phyloP scores from a whole-genome alignment of 2,888 invertebrate genomes.

The Apamea epomidion region DNA sequence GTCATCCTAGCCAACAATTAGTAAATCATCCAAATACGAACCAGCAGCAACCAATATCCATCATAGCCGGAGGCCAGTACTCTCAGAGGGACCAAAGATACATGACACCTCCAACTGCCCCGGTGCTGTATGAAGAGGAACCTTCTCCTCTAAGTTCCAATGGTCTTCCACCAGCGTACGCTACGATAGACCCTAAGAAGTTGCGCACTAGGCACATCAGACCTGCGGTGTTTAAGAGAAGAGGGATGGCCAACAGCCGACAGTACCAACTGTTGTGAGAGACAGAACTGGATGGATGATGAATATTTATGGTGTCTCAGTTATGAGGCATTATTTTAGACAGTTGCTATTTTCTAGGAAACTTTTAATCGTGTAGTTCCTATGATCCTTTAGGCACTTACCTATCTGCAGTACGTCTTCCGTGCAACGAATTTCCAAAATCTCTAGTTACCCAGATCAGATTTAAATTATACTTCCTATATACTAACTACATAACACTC shows the following conservation, averaged over 20 bases:
- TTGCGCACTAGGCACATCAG: constrained; percentile 70
- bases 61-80: constrained; percentile 3
- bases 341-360: background rate
- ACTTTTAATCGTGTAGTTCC: background rate
- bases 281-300: background rate
- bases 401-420: background rate
- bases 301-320: background rate
- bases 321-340: background rate
- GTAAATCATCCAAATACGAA: background rate
- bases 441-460: background rate
- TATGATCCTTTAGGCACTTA: no score
- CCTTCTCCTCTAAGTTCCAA: constrained; percentile 45
- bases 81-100: constrained; percentile 35
- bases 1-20: constrained; percentile 23
- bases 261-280: constrained; percentile 59
- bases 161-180: constrained; percentile 70
- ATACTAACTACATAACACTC: background rate
- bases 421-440: background rate
- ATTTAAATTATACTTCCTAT: background rate
- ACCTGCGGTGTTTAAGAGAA: constrained; percentile 70
- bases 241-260: constrained; percentile 35
- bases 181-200: constrained; percentile 76
- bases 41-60: constrained; percentile 37
- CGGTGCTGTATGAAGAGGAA: constrained; percentile 44
- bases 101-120: constrained; percentile 59